Conservation (phyloP, 1,140 invertebrate genomes). For the Battus philenor region DNA sequence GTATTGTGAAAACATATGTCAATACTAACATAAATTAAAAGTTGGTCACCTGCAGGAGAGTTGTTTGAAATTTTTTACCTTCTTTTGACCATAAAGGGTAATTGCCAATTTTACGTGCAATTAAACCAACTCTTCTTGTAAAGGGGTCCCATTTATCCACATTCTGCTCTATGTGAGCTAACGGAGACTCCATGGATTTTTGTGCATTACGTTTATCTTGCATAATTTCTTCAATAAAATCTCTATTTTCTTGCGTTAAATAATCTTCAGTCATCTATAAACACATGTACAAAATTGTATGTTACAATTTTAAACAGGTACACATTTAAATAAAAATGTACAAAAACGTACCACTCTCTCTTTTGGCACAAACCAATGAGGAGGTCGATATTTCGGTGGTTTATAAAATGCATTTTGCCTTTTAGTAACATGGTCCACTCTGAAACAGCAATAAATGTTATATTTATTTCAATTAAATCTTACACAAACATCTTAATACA, state of each 20-base stretch:
- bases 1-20: constrained; percentile 11
- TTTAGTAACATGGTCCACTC: constrained; percentile 34
- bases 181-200: constrained; percentile 46
- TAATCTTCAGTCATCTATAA: constrained; percentile 81
- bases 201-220: constrained; percentile 78
- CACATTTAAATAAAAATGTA: neutral
- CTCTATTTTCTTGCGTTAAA: constrained; percentile 86
- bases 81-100: constrained; percentile 95
- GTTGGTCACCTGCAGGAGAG: constrained; percentile 87
- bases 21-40: constrained; percentile 1
- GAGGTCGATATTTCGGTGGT: constrained; percentile 51
- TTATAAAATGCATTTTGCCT: constrained; percentile 30
- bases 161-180: constrained; percentile 75
- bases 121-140: constrained; percentile 86
- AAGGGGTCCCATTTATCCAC: constrained; percentile 78
- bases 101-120: constrained; percentile 95
- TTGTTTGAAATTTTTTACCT: constrained; percentile 86
- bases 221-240: constrained; percentile 88
- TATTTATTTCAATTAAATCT: constrained; percentile 4
- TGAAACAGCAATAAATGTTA: constrained; percentile 29
- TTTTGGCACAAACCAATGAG: constrained; percentile 57
- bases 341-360: constrained; percentile 51
- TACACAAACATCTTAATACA: constrained; percentile 7
- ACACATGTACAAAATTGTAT: constrained; percentile 13
- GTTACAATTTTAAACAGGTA: constrained; percentile 1